A percentile compares a stretch with the other conserved stretches of the same genome.
Evolutionary conservation across 1,140 invertebrate genomes (phyloP).

Genomic region (Cyclargus thomasi): DNA sequence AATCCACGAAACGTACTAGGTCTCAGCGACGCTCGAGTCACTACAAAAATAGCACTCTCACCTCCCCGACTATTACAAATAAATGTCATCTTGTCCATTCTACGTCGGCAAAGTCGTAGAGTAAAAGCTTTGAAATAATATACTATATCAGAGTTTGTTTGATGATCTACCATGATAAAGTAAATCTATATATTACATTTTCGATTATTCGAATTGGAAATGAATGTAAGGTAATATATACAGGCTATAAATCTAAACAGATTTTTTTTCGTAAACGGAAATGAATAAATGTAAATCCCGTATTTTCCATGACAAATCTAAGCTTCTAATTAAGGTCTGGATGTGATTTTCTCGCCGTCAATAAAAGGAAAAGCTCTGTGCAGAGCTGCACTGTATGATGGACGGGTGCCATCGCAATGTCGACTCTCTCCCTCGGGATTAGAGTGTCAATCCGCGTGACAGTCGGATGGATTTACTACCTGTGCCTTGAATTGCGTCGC

Average conservation of each 20-base stretch:
- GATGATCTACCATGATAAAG: no score
- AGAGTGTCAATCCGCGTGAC: conserved; percentile 17
- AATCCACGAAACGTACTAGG: no score
- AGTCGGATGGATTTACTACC: conserved; percentile 15
- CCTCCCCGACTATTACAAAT: no score
- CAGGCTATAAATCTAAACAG: background rate
- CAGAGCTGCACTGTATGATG: background rate
- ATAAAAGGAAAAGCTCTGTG: conserved; percentile 2
- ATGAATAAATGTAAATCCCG: background rate
- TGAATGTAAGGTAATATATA: no score
- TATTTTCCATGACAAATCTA: background rate
- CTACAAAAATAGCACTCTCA: no score
- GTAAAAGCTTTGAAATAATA: no score
- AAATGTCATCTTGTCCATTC: no score
- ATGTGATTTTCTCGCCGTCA: background rate
- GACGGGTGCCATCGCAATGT: conserved; percentile 13
- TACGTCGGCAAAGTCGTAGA: no score
- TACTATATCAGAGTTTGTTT: no score
- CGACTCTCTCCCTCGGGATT: conserved; percentile 12
- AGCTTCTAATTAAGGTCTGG: conserved; percentile 2
- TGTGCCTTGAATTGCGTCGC: conserved; percentile 17
- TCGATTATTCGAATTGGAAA: no score
- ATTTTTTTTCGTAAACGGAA: background rate
- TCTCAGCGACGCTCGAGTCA: no score
- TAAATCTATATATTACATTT: no score